Conservation (phyloP, 2,113 vertebrate genomes). For the Falcunculus frontatus region DNA sequence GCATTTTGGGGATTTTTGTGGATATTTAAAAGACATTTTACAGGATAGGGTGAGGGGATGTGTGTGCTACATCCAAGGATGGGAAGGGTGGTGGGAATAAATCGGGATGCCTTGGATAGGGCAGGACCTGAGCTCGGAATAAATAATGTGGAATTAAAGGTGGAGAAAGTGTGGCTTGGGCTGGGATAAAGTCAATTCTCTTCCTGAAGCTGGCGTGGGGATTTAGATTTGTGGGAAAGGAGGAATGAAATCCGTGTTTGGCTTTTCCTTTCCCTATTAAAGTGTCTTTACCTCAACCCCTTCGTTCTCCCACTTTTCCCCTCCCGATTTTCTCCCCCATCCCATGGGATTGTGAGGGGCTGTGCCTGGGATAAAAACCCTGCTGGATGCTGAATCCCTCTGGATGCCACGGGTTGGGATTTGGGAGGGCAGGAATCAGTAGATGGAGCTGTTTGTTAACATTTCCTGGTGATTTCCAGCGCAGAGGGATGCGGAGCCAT, state of each 20-base stretch:
- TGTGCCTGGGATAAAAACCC: neutral
- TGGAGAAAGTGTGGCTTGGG: neutral
- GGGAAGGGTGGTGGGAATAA: neutral
- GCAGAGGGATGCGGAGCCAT: neutral
- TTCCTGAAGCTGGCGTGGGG: neutral
- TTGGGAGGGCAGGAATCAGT: neutral
- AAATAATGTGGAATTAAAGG: neutral
- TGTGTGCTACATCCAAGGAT: neutral
- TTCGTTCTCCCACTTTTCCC: accelerated
- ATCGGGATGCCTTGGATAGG: neutral
- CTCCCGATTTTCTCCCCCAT: neutral
- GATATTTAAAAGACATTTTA: neutral
- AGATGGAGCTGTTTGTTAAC: conserved; percentile 71
- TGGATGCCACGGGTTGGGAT: neutral
- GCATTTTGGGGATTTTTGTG: neutral
- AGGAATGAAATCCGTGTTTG: neutral
- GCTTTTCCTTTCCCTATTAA: neutral
- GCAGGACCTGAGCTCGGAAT: neutral
- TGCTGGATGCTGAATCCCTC: accelerated
- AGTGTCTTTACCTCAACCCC: accelerated
- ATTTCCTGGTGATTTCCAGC: neutral
- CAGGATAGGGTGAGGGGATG: neutral
- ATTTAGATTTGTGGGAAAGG: neutral
- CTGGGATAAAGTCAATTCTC: neutral
- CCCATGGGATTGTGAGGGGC: too few species aligned